A percentile compares a stretch with the other conserved stretches of the same genome.
These are phyloP conservation scores for Pachliopta kotzebuea DNA, from an alignment of 2,888 invertebrate species.

Conservation along the genomic window DNA sequence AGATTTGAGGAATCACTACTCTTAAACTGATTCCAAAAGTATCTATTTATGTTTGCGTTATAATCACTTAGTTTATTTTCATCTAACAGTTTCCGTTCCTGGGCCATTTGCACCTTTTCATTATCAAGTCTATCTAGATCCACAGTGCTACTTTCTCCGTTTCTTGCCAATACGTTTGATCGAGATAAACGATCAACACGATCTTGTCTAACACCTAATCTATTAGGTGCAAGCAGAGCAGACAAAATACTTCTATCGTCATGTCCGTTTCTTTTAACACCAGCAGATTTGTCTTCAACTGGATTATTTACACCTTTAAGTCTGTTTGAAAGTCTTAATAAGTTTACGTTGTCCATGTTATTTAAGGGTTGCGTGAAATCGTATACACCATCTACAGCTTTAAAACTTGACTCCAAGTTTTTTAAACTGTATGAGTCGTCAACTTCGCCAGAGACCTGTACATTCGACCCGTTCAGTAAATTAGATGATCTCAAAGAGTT, in stretches of 20 bases:
- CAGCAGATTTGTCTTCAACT: not conserved
- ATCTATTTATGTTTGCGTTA: no score
- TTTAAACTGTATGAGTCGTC: conserved; percentile 2
- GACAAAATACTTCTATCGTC: not conserved
- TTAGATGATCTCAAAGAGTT: conserved; percentile 3
- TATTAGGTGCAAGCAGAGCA: conserved; percentile 1
- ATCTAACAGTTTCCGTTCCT: not conserved
- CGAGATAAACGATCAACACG: conserved; percentile 6
- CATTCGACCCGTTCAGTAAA: conserved; percentile 3
- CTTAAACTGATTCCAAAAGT: no score
- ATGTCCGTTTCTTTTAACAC: conserved; percentile 3
- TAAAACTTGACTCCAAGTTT: conserved; percentile 9
- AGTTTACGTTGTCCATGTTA: not conserved
- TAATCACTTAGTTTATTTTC: no score
- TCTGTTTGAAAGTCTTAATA: not conserved
- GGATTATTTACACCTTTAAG: conserved; percentile 1
- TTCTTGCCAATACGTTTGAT: conserved; percentile 6
- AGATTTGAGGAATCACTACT: no score
- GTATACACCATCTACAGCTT: conserved; percentile 4
- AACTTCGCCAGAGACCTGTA: not conserved
- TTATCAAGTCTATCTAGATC: conserved; percentile 4
- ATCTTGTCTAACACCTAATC: conserved; percentile 1
- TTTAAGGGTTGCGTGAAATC: conserved; percentile 3
- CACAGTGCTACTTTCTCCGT: not conserved
- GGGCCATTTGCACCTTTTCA: not conserved